Evolutionary conservation across 2,888 invertebrate species (phyloP), one percentile per base, ranked within the genome.

Genomic region (Pachymerium ferrugineum): DNA sequence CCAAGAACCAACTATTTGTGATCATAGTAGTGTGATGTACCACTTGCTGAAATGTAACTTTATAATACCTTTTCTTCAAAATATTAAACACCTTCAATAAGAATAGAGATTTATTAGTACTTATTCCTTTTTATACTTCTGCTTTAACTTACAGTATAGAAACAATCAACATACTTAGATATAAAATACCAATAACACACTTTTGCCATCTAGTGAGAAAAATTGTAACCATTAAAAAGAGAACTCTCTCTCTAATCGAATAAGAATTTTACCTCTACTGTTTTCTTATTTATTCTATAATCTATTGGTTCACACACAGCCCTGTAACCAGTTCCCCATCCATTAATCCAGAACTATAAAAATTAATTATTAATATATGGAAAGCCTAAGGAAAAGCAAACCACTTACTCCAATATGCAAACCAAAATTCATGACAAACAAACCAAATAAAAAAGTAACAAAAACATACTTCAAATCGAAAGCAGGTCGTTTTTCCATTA

Each of bases 401-500:
- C 16, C 2, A 38, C 14, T 54, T 54, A 54, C 47, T 10, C n/a
- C 25, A 10, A 62, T 28, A n/a, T 62, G 62, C 10, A 62, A 28
- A n/a, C 10, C 25, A 12, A 62, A 25, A 62, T 62, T 62, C 62
- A 62, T 62, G 10, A 62, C 0, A 28, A 62, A 62, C 14, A 62
- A 62, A n/a, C 5, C 62, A 3, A 62, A 62, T n/a, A 62, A 62
- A 62, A 62, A 62, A 12, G 28, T 12, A 2, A 62, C 28, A n/a
- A 62, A 62, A 62, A 62, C n/a, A 5, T 62, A 62, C 5, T 62
- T 62, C 28, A 96, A 86, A 81, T 93, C 89, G 84, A 92, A 89
- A 62, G 96, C 92, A 84, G 94, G 92, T 77, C 94, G 87, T 82
- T 94, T 91, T 79, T 90, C 90, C 96, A 97, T 97, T 74, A 93